A percentile compares a stretch with the other conserved stretches of the same genome.
Conservation (phyloP, 2,888 invertebrate species). For the Macrophya alboannulata region DNA sequence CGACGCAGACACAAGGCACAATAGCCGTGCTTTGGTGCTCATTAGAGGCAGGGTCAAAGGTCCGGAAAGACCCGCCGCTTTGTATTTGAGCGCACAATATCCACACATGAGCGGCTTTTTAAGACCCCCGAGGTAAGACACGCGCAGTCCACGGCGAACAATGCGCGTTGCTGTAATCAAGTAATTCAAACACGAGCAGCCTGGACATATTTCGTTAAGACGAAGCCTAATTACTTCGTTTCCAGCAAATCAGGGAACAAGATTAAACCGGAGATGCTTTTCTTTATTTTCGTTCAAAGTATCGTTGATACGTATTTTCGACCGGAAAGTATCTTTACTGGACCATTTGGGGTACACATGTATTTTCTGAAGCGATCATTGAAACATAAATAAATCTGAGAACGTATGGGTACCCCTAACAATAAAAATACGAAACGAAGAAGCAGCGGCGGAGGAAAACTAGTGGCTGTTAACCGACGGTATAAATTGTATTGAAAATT, state of each 20-base stretch:
- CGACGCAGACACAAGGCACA: constrained; percentile 67
- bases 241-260: constrained; percentile 40
- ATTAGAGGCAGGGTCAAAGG: constrained; percentile 75
- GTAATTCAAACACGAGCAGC: constrained; percentile 55
- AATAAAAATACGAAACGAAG: background rate
- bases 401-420: background rate
- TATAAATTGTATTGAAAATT: constrained; percentile 51
- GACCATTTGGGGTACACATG: background rate
- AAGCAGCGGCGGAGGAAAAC: background rate
- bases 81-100: constrained; percentile 70
- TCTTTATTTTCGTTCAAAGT: background rate
- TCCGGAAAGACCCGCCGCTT: constrained; percentile 70
- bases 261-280: background rate
- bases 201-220: constrained; percentile 35
- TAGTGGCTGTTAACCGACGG: background rate
- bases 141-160: constrained; percentile 54
- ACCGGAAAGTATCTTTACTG: background rate
- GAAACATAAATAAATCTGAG: background rate
- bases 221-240: constrained; percentile 50
- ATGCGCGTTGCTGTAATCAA: constrained; percentile 56
- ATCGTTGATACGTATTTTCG: background rate
- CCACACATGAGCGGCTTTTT: constrained; percentile 64
- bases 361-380: background rate
- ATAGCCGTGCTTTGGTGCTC: constrained; percentile 75
- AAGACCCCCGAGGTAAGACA: constrained; percentile 46